Evolutionary conservation across 2,888 invertebrate genomes (phyloP).

Genomic region (Athalia rosae): DNA sequence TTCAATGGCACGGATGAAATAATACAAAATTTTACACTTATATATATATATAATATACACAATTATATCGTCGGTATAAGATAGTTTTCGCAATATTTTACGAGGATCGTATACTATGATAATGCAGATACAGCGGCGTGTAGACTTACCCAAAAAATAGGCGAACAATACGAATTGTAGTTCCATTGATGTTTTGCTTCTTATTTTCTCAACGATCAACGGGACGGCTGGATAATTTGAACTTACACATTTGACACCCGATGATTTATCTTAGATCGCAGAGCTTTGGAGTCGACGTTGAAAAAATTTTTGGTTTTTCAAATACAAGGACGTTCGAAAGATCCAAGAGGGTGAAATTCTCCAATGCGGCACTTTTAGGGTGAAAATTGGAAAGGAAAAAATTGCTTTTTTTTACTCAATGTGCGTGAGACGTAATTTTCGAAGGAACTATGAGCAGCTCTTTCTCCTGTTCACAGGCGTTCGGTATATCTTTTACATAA

Average conservation of each 20-base stretch:
- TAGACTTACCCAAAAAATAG: constrained; percentile 60
- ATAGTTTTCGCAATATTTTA: not conserved
- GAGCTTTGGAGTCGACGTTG: not conserved
- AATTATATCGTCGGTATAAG: not conserved
- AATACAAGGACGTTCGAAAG: not conserved
- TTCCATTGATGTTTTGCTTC: constrained; percentile 61
- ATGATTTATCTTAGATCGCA: not conserved
- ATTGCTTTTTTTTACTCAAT: too few species aligned
- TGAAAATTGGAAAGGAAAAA: too few species aligned
- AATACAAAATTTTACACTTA: too few species aligned
- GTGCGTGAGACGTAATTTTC: not conserved
- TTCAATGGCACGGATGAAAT: too few species aligned
- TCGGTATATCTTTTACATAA: constrained; percentile 46
- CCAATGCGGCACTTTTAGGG: not conserved
- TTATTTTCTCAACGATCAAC: constrained; percentile 42
- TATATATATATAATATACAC: too few species aligned
- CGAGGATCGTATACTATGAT: not conserved
- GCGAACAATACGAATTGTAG: constrained; percentile 62
- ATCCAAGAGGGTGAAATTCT: not conserved
- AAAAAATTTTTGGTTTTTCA: constrained; percentile 3
- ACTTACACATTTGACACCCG: constrained; percentile 31
- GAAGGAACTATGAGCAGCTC: constrained; percentile 1
- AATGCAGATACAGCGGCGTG: not conserved
- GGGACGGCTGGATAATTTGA: constrained; percentile 47
- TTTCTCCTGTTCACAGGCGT: not conserved